Percentiles rank a stretch among this genome's conserved stretches.
phyloP scores from a whole-genome alignment of 2,888 invertebrate genomes.

The Netelia melanura region DNA sequence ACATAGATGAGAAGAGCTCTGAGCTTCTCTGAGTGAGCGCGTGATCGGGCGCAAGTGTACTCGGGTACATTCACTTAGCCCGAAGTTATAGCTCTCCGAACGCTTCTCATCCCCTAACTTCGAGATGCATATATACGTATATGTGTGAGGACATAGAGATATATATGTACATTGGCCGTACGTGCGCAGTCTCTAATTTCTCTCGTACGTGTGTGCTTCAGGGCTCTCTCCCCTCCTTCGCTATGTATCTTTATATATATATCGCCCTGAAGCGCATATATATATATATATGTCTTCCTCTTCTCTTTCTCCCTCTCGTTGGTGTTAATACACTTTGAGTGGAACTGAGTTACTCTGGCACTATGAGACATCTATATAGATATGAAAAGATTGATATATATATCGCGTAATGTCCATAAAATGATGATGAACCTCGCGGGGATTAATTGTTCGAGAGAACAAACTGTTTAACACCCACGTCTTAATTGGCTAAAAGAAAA shows the following conservation, averaged over 20 bases:
- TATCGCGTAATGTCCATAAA: too few species aligned
- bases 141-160: not conserved
- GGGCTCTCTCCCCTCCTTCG: not conserved
- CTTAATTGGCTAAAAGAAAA: too few species aligned
- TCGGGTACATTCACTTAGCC: slow-evolving; percentile 57
- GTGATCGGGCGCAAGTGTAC: slow-evolving; percentile 49
- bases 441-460: too few species aligned
- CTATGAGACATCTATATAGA: slow-evolving; percentile 10
- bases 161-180: not conserved
- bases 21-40: slow-evolving; percentile 32
- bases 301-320: slow-evolving; percentile 12
- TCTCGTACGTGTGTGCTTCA: slow-evolving; percentile 47
- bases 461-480: too few species aligned
- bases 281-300: too few species aligned
- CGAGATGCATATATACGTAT: not conserved
- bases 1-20: slow-evolving; percentile 4
- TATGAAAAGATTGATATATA: not conserved
- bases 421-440: too few species aligned
- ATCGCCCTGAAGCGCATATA: too few species aligned
- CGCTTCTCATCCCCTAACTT: slow-evolving; percentile 41
- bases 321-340: slow-evolving; percentile 34
- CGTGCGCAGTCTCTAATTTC: slow-evolving; percentile 54
- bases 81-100: slow-evolving; percentile 56
- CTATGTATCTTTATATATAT: not conserved
- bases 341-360: not conserved